Base-by-base conservation (phyloP, 1,140 invertebrate species). In the Conus ventricosus region DNA sequence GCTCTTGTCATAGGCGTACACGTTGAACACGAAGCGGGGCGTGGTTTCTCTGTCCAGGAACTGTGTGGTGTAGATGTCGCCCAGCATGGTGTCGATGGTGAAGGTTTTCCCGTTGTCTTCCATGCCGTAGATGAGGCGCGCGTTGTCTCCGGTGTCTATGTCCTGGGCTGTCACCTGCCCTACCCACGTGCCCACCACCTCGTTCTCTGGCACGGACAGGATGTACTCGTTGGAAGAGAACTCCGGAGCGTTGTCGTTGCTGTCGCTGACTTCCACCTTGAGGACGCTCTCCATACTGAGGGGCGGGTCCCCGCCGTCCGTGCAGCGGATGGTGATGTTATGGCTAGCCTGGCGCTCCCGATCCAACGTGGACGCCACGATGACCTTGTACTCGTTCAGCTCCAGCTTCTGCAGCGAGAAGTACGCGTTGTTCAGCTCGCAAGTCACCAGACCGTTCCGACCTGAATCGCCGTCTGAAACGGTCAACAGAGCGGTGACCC, bases 1-100 rank as follows among this genome's bases (percentile, higher is more conserved):
- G 8, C 97, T 97, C 89, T 97, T 96, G 0, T 97, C 97, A 93
- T 98, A 96, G 23, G 97, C 97, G 25, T 97, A 95, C 5, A 99
- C 96, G 4, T 97, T 97, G 80, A 99, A 97, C 67, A 97, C 94
- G 94, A 99, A 97, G 6, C 96, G 96, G 60, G 97, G 96, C 51
- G 96, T 96, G 0, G 95, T 92, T 95, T 99, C 98, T 87, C 98
- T 96, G 94, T 99, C 97, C 54, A 99, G 95, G 20, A 75, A 87
- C 5, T 91, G 90, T 13, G 91, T 91, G 82, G 93, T 93, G 84
- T 92, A 92, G 54, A 94, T 92, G 75, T 89, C 88, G n/a, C 94
- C 94, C 25, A 83, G 81, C 98, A 98, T 91, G 86, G 91, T 90
- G 57, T 96, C 92, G 23, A 94, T 88, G 51, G 76, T 85, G 67